Base-by-base conservation (phyloP, 2,113 vertebrate genomes). In the Neofelis nebulosa region DNA sequence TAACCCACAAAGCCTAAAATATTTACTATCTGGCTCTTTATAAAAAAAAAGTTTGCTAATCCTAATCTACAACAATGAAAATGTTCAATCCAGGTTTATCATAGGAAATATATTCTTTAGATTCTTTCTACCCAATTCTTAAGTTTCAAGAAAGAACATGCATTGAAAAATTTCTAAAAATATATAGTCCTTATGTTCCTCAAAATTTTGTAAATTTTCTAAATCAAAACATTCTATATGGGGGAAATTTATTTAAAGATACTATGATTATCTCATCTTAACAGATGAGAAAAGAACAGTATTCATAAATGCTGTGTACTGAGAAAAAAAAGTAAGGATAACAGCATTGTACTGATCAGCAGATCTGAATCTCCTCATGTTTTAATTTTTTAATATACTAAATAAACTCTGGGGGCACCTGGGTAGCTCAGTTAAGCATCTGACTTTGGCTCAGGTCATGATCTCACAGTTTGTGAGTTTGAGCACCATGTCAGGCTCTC, bases 301-400 rank as follows among this genome's bases (percentile, higher is more conserved):
- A 68, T 91, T 71, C 36, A 89, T 25, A 88, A 88, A 91, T 88
- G 29, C 33, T 15, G 1, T 69, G 79, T 68, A 80, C 83, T 79
- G 8, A 95, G 38, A 50, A 85, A 89, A 52, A 85, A 93, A 73
- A 79, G 21, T 71, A 97, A 71, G 13, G 50, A 68, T 45, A 88
- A 91, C 21, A 91, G 41, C 63, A 45, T 48, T 94, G 2, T 68
- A 31, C 45, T 68, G 63, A 41, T 78, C 71, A 94, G 19, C 15
- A 86, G 1, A 68, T 92, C 78, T 88, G 19, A 83, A 83, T 91
- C n/a, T 83, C 87, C 91, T 91, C 50, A 91, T 38, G 31, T 63
- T 92, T 78, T 92, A 79, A 89, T 90, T 79, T 86, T 18, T 90
- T 88, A 91, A 71, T 84, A 97, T 91, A 45, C 38, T 73, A 41